These are phyloP conservation scores for Piaya cayana DNA, from an alignment of 2,113 vertebrate species.

Conservation along the genomic window DNA sequence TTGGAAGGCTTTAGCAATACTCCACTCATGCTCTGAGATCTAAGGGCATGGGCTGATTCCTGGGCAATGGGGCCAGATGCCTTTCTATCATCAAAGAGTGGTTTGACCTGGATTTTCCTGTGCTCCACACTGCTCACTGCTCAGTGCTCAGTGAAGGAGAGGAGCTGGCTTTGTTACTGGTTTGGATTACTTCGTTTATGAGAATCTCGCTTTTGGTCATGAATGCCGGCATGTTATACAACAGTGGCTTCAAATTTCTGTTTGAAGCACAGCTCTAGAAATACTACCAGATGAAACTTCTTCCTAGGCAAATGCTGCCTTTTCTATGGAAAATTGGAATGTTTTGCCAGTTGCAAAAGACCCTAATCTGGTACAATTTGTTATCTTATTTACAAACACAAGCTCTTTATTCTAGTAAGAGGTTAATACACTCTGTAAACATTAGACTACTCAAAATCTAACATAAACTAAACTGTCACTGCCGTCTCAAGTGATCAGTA, in stretches of 20 bases:
- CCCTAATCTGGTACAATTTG: background rate
- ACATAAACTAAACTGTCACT: background rate
- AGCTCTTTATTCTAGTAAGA: conserved; percentile 37
- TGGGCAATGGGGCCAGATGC: background rate
- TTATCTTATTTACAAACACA: conserved; percentile 41
- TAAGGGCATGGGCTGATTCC: background rate
- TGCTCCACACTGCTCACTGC: background rate
- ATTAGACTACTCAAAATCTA: background rate
- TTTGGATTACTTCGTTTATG: conserved; percentile 20
- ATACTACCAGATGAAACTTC: conserved; percentile 14
- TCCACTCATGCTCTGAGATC: background rate
- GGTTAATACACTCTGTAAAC: background rate
- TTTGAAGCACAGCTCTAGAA: conserved; percentile 12
- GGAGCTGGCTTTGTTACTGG: background rate
- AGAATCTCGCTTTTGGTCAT: background rate
- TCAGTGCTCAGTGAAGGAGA: background rate
- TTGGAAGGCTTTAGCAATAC: accelerated
- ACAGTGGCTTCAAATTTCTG: background rate
- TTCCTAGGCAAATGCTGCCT: background rate
- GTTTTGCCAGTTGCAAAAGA: conserved; percentile 65
- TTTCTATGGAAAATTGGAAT: conserved; percentile 37
- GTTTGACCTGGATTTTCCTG: background rate
- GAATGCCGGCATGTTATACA: background rate
- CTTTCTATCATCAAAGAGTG: background rate
- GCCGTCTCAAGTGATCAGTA: conserved; percentile 46